A percentile compares a stretch with the other conserved stretches of the same genome.
Evolutionary conservation across 1,140 invertebrate genomes (phyloP).

Genomic region (Saccostrea glomerata): DNA sequence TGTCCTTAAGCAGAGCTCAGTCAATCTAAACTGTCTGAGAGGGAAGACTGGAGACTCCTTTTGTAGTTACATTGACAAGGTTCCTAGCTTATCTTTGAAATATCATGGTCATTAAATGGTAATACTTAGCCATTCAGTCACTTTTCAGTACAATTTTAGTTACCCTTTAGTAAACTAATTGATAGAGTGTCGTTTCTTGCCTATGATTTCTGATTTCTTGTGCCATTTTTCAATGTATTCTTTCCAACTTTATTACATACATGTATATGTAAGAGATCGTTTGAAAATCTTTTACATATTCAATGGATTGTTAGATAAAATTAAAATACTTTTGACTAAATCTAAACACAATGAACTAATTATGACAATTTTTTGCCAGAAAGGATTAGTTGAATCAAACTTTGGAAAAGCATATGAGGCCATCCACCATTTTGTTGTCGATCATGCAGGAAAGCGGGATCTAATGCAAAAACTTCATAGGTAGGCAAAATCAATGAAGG

Average conservation of each 20-base stretch:
- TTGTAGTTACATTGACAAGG: conserved; percentile 67
- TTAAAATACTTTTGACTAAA: too few species aligned
- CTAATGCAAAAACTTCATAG: conserved; percentile 61
- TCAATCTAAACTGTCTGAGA: conserved; percentile 69
- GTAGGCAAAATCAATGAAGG: conserved; percentile 12
- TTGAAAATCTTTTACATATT: too few species aligned
- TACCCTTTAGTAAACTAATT: too few species aligned
- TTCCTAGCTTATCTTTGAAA: conserved; percentile 30
- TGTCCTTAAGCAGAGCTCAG: conserved; percentile 69
- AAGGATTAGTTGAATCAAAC: conserved; percentile 52
- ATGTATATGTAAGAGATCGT: too few species aligned
- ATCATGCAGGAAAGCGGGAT: conserved; percentile 51
- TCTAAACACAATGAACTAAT: too few species aligned
- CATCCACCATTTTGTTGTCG: conserved; percentile 55
- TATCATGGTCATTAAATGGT: neutral
- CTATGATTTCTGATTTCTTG: too few species aligned
- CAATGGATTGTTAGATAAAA: too few species aligned
- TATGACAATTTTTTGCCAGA: conserved; percentile 30
- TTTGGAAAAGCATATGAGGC: conserved; percentile 61
- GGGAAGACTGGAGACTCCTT: conserved; percentile 64
- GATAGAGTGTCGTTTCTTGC: too few species aligned
- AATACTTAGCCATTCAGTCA: too few species aligned
- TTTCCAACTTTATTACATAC: too few species aligned
- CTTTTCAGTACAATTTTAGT: too few species aligned
- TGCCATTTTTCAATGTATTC: too few species aligned